Evolutionary conservation across 2,797 vertebrate genomes (phyloP).

Genomic region (Tragelaphus eurycerus): DNA sequence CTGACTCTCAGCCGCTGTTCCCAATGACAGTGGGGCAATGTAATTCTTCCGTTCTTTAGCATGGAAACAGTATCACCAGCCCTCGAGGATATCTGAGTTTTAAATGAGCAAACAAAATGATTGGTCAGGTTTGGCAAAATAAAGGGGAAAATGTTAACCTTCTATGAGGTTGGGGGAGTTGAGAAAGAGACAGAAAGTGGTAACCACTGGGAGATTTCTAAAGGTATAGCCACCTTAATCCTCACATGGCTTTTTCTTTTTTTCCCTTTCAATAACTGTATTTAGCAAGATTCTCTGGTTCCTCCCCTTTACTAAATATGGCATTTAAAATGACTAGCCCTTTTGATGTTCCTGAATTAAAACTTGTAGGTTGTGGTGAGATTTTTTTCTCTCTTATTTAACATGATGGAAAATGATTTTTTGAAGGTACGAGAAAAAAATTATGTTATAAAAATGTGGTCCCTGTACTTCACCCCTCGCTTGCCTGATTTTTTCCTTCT

Average conservation of each 20-base stretch:
- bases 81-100: background rate
- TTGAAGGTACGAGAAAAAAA: background rate
- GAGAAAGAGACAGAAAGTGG: background rate
- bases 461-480: background rate
- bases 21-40: background rate
- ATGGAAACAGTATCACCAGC: background rate
- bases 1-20: background rate
- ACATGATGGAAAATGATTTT: background rate
- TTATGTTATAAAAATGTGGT: background rate
- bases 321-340: background rate
- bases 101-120: background rate
- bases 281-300: background rate
- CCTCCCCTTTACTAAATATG: background rate
- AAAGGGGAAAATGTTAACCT: background rate
- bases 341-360: background rate
- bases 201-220: background rate
- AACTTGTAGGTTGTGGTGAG: background rate
- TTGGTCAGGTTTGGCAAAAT: background rate
- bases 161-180: background rate
- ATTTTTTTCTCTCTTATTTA: background rate
- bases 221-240: background rate
- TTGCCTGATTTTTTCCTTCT: background rate
- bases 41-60: background rate
- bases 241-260: background rate
- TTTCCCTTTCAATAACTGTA: background rate